Conservation (phyloP, 1,140 invertebrate species). For the Tenebrio molitor region DNA sequence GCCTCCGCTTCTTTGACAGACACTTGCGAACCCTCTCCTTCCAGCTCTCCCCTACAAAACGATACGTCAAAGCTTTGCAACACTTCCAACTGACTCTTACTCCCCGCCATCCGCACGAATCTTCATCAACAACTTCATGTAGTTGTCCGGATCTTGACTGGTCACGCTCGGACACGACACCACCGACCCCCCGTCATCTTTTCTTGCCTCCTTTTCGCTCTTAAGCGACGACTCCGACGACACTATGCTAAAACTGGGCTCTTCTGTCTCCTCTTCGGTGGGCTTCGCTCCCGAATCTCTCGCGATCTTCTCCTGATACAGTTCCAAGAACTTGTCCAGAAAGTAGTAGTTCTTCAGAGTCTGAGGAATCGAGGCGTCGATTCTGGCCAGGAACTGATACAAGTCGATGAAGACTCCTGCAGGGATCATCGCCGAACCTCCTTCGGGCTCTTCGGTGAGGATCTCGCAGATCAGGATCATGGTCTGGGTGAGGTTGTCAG, state of each 20-base stretch:
- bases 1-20: background rate
- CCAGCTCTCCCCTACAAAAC: background rate
- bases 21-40: background rate
- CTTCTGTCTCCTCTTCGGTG: background rate
- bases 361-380: slow-evolving; percentile 71
- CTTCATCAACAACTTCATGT: slow-evolving; percentile 31
- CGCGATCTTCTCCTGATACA: slow-evolving; percentile 54
- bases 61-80: too few species aligned
- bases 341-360: slow-evolving; percentile 61
- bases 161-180: slow-evolving; percentile 23
- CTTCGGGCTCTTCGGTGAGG: slow-evolving; percentile 85
- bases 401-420: slow-evolving; percentile 76
- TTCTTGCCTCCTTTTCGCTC: slow-evolving; percentile 1
- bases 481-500: slow-evolving; percentile 78
- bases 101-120: background rate
- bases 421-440: slow-evolving; percentile 81
- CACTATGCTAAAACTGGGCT: background rate
- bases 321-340: slow-evolving; percentile 58
- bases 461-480: slow-evolving; percentile 87
- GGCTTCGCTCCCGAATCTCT: background rate
- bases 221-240: slow-evolving; percentile 25
- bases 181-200: slow-evolving; percentile 22
- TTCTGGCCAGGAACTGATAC: slow-evolving; percentile 78
- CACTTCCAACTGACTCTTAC: too few species aligned
- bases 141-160: slow-evolving; percentile 21